Evolutionary conservation across 2,888 invertebrate genomes (phyloP).

Genomic region (Strigamia maritima): DNA sequence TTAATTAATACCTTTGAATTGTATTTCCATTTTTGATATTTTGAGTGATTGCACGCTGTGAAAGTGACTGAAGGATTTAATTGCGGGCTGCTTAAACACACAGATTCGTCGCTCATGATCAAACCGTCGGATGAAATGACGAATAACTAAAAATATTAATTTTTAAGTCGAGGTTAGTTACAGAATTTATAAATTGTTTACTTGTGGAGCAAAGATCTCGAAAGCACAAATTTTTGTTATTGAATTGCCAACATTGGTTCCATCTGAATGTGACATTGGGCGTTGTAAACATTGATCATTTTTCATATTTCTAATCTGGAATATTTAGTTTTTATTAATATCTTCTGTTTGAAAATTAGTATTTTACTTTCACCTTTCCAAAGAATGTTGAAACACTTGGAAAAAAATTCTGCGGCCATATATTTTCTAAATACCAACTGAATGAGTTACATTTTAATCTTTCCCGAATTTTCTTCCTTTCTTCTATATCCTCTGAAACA

Average conservation of each 20-base stretch:
- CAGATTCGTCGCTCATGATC: constrained; percentile 82
- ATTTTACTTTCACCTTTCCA: constrained; percentile 63
- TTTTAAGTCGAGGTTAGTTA: not conserved
- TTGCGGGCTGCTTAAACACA: constrained; percentile 73
- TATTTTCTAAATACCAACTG: constrained; percentile 86
- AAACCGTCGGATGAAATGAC: constrained; percentile 54
- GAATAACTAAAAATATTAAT: constrained; percentile 43
- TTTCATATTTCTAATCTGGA: constrained; percentile 58
- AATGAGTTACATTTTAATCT: constrained; percentile 90
- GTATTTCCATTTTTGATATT: constrained; percentile 69
- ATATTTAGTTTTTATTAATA: not conserved
- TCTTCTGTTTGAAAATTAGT: no score
- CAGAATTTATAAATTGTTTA: constrained; percentile 49
- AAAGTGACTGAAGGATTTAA: constrained; percentile 60
- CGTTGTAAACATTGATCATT: constrained; percentile 63
- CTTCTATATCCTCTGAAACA: constrained; percentile 78
- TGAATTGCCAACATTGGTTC: constrained; percentile 67
- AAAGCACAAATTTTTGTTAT: constrained; percentile 64
- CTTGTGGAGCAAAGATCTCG: constrained; percentile 60
- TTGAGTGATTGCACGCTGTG: constrained; percentile 66
- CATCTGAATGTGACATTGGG: constrained; percentile 58
- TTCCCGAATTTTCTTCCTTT: constrained; percentile 72
- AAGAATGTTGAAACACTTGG: constrained; percentile 83
- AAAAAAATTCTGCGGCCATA: constrained; percentile 96
- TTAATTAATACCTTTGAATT: not conserved